Evolutionary conservation across 2,113 vertebrate genomes (phyloP).

Genomic region (Mirounga angustirostris): DNA sequence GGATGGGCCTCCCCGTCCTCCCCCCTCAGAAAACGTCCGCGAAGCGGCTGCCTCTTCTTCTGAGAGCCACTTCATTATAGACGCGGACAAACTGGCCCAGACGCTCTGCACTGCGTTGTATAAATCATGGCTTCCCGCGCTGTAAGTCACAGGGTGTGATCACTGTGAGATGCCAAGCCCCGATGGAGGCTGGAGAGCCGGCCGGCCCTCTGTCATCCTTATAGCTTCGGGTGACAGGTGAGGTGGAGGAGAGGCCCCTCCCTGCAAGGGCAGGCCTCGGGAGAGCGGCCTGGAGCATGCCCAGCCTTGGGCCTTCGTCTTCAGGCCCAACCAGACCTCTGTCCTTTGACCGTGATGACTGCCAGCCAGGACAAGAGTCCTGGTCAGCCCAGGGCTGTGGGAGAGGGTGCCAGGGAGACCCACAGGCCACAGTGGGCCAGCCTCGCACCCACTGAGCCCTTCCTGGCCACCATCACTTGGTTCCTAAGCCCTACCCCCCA

Average conservation of each 20-base stretch:
- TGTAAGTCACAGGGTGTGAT: background rate
- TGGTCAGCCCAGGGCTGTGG: background rate
- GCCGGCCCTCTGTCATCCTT: background rate
- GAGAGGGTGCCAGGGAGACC: background rate
- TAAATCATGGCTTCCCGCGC: background rate
- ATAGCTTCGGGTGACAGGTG: fast-evolving
- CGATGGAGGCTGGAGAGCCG: fast-evolving
- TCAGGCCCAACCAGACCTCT: background rate
- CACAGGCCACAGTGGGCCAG: fast-evolving
- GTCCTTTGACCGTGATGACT: fast-evolving
- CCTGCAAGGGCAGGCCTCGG: background rate
- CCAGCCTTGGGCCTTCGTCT: background rate
- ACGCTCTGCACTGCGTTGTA: fast-evolving
- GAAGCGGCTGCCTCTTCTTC: background rate
- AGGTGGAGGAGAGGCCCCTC: background rate
- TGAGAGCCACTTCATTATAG: background rate
- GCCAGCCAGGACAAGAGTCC: background rate
- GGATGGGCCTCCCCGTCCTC: background rate
- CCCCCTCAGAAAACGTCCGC: fast-evolving
- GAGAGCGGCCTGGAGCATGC: background rate
- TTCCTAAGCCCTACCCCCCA: fast-evolving
- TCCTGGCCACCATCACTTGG: background rate
- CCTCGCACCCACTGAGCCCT: background rate
- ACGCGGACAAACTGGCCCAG: fast-evolving
- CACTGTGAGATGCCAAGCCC: background rate